These are phyloP conservation scores for Onthophagus sagittarius DNA, from an alignment of 2,888 invertebrate species.

Conservation along the genomic window DNA sequence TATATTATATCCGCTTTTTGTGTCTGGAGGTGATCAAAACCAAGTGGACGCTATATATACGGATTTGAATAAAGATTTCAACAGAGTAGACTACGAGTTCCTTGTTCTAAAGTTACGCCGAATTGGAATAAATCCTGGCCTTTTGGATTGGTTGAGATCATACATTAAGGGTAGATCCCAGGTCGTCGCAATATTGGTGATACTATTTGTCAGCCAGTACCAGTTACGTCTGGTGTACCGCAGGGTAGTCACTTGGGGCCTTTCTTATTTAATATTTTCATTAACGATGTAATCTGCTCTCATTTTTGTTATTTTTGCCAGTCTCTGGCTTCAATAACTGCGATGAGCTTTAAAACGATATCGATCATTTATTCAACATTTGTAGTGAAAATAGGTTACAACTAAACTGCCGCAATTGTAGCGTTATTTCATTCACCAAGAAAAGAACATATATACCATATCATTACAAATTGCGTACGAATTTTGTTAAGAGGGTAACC, in stretches of 20 bases:
- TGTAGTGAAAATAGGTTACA: too few relatives aligned
- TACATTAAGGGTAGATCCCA: not conserved
- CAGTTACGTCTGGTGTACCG: not conserved
- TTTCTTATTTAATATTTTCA: too few relatives aligned
- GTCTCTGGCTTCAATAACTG: too few relatives aligned
- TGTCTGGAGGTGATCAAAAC: not conserved
- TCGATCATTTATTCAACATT: too few relatives aligned
- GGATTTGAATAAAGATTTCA: not conserved
- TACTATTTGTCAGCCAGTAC: not conserved
- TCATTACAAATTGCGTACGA: too few relatives aligned
- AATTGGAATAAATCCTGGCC: not conserved
- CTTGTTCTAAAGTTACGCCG: not conserved
- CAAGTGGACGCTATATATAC: not conserved
- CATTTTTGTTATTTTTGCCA: too few relatives aligned
- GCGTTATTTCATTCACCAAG: too few relatives aligned
- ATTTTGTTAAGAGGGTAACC: too few relatives aligned
- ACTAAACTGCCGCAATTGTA: too few relatives aligned
- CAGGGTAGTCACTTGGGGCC: not conserved
- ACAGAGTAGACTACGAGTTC: not conserved
- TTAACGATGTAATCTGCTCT: too few relatives aligned
- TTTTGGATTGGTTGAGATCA: not conserved
- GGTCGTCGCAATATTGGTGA: not conserved
- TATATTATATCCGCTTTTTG: not conserved
- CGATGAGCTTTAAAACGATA: too few relatives aligned
- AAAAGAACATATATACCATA: too few relatives aligned